Conservation (phyloP, 2,888 invertebrate genomes). For the Sclerodermus sp. region DNA sequence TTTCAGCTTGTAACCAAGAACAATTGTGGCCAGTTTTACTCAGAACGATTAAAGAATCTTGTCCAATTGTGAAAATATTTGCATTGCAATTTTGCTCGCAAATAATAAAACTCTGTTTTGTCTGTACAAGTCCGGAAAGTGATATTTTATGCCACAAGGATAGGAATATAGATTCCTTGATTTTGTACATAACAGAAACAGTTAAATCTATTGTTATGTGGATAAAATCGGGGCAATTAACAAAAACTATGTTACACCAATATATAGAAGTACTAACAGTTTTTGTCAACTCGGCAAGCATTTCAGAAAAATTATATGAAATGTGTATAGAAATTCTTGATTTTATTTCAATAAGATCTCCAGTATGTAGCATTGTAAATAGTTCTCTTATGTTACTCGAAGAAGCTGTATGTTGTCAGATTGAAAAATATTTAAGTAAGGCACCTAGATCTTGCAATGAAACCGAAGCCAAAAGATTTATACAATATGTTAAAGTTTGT, state of each 20-base stretch:
- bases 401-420: conserved; percentile 35
- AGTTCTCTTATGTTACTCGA: conserved; percentile 24
- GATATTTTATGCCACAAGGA: no score
- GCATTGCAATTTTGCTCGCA: conserved; percentile 37
- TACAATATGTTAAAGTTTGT: conserved; percentile 33
- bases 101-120: conserved; percentile 30
- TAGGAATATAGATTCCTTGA: conserved; percentile 27
- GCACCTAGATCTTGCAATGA: conserved; percentile 32
- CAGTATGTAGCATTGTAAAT: conserved; percentile 5
- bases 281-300: conserved; percentile 24
- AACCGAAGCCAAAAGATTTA: conserved; percentile 27
- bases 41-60: conserved; percentile 32
- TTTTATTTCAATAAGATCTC: background rate
- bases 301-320: conserved; percentile 37
- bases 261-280: conserved; percentile 24
- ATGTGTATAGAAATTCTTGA: background rate
- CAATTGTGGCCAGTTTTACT: conserved; percentile 33
- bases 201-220: conserved; percentile 38
- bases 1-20: conserved; percentile 38
- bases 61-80: conserved; percentile 39
- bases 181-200: conserved; percentile 36
- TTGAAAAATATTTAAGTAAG: conserved; percentile 32
- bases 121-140: no score
- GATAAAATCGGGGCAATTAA: conserved; percentile 29
- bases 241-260: conserved; percentile 14